Percentiles rank a stretch among this genome's conserved stretches.
Evolutionary conservation across 2,888 invertebrate genomes (phyloP).

Genomic region (Pristionchus fissidentatus): DNA sequence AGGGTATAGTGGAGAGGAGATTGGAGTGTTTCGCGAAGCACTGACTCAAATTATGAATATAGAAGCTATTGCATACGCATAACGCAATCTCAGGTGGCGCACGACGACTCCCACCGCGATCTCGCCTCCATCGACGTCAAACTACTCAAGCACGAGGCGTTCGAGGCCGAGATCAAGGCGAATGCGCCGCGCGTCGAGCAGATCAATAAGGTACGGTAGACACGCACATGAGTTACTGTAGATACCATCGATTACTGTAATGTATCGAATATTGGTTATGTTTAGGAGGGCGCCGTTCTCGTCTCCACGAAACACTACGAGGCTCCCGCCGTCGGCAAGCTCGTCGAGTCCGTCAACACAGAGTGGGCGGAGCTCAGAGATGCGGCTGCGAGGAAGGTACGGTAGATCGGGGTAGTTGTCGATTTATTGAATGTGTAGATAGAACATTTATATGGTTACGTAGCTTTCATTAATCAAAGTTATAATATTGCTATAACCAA

Average conservation of each 20-base stretch:
- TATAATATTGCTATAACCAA: too few species aligned
- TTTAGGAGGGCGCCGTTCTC: constrained; percentile 82
- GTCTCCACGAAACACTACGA: constrained; percentile 84
- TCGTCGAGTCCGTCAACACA: constrained; percentile 83
- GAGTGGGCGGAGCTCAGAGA: constrained; percentile 86
- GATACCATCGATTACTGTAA: not conserved
- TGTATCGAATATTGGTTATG: not conserved
- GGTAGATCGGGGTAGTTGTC: not conserved
- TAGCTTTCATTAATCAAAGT: too few species aligned
- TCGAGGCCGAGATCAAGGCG: constrained; percentile 78
- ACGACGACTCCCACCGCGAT: constrained; percentile 78
- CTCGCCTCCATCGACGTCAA: constrained; percentile 76
- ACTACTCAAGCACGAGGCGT: constrained; percentile 78
- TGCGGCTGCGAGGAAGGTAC: constrained; percentile 80
- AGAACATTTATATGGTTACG: too few species aligned
- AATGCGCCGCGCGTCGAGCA: constrained; percentile 77
- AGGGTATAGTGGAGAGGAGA: too few species aligned
- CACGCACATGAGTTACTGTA: not conserved
- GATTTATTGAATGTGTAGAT: not conserved
- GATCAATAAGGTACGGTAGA: constrained; percentile 75
- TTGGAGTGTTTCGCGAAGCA: too few species aligned
- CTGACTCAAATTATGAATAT: not conserved
- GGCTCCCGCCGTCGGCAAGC: constrained; percentile 82
- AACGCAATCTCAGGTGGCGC: constrained; percentile 47
- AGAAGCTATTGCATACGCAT: constrained; percentile 75